These are phyloP conservation scores for Melieria omissa DNA, from an alignment of 2,888 invertebrate species.

Conservation along the genomic window DNA sequence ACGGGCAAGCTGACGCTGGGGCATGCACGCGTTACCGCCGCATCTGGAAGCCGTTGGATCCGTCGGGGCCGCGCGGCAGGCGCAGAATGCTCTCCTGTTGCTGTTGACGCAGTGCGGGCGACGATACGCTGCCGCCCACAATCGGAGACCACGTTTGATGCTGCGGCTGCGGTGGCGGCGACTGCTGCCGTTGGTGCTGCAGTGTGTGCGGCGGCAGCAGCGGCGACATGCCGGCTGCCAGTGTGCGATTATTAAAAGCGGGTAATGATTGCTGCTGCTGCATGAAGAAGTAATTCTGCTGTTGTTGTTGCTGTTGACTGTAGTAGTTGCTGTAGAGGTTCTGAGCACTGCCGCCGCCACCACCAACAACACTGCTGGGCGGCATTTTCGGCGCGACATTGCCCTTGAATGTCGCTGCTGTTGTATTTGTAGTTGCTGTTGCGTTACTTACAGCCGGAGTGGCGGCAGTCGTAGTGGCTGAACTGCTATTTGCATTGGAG, in stretches of 20 bases:
- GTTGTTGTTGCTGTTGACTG: slow-evolving; percentile 43
- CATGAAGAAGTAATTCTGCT: slow-evolving; percentile 22
- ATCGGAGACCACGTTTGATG: slow-evolving; percentile 62
- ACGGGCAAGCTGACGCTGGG: slow-evolving; percentile 5
- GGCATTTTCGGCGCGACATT: not conserved
- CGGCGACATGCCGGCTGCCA: slow-evolving; percentile 13
- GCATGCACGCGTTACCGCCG: slow-evolving; percentile 70
- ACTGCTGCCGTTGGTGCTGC: slow-evolving; percentile 40
- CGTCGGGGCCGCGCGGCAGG: slow-evolving; percentile 83
- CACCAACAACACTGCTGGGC: slow-evolving; percentile 3
- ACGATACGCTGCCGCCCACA: slow-evolving; percentile 58
- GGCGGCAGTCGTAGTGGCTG: slow-evolving; percentile 33
- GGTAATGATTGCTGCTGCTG: slow-evolving; percentile 39
- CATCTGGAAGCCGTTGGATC: slow-evolving; percentile 76
- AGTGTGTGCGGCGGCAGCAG: slow-evolving; percentile 20
- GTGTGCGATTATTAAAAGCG: slow-evolving; percentile 32
- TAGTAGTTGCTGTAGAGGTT: slow-evolving; percentile 39
- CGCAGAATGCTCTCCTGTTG: slow-evolving; percentile 70
- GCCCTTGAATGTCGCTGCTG: slow-evolving; percentile 38
- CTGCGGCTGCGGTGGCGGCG: slow-evolving; percentile 29
- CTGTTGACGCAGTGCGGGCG: slow-evolving; percentile 45
- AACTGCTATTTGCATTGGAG: slow-evolving; percentile 5
- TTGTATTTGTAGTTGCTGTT: slow-evolving; percentile 41
- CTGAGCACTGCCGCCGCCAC: slow-evolving; percentile 5
- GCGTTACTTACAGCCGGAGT: slow-evolving; percentile 39